These are phyloP conservation scores for Anadara kagoshimensis DNA, from an alignment of 1,140 invertebrate genomes.

Conservation along the genomic window DNA sequence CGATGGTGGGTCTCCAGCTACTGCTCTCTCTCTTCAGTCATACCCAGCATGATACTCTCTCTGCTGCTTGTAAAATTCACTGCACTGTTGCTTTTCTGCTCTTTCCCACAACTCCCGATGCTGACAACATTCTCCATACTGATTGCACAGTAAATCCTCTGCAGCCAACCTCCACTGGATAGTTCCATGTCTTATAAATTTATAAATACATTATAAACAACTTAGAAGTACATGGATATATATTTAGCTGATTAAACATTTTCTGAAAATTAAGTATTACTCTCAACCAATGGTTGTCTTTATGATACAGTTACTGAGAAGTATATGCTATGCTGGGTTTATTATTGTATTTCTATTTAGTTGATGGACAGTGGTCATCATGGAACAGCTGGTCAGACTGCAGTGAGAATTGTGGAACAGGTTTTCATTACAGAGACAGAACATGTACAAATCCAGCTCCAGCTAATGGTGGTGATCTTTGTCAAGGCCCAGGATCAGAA, in stretches of 20 bases:
- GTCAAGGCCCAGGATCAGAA: conserved; percentile 2
- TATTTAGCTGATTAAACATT: background rate
- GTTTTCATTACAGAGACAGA: conserved; percentile 14
- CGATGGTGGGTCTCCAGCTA: too few species aligned
- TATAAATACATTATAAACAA: background rate
- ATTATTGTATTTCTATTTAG: background rate
- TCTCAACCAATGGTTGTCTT: background rate
- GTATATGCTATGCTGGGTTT: background rate
- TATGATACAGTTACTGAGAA: background rate
- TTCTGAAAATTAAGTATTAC: background rate
- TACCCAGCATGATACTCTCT: too few species aligned
- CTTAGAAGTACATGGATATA: too few species aligned
- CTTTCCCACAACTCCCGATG: too few species aligned
- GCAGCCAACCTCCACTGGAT: too few species aligned
- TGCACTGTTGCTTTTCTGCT: too few species aligned
- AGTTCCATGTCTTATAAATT: too few species aligned
- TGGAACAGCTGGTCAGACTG: conserved; percentile 13
- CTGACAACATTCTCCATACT: too few species aligned
- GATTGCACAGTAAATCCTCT: too few species aligned
- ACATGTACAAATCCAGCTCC: conserved; percentile 15
- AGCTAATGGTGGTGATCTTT: background rate
- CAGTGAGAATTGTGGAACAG: background rate
- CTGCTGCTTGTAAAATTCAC: too few species aligned
- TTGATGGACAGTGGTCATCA: conserved; percentile 4
- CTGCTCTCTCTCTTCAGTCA: too few species aligned